A percentile compares a stretch with the other conserved stretches of the same genome.
These are phyloP conservation scores for Armadillidium nasatum DNA, from an alignment of 1,140 invertebrate genomes.

Conservation along the genomic window DNA sequence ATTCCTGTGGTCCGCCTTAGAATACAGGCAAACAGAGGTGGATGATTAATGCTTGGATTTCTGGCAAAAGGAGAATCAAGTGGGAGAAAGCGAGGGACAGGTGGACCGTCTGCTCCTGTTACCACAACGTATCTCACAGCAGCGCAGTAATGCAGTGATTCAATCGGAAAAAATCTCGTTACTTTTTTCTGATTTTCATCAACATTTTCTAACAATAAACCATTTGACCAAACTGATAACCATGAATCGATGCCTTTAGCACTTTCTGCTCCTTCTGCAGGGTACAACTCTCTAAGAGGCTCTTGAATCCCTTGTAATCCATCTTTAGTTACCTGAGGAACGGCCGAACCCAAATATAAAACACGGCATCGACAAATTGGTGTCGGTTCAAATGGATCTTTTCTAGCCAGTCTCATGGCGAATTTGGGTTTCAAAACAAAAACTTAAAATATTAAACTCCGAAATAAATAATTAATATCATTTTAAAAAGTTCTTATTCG, in stretches of 20 bases:
- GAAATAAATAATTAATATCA: not conserved
- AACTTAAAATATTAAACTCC: not conserved
- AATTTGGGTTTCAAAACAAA: not conserved
- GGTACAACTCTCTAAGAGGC: constrained; percentile 91
- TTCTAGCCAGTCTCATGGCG: constrained; percentile 41
- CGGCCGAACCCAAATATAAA: constrained; percentile 94
- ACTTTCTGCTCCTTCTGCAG: constrained; percentile 63
- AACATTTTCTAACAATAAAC: constrained; percentile 90
- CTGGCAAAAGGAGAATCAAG: constrained; percentile 92
- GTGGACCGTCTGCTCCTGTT: constrained; percentile 50
- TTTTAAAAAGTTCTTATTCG: not conserved
- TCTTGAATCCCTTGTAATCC: constrained; percentile 96
- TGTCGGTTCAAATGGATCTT: constrained; percentile 54
- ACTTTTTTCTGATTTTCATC: constrained; percentile 92
- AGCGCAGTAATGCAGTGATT: constrained; percentile 93
- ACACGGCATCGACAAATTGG: constrained; percentile 93
- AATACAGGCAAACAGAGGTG: constrained; percentile 95
- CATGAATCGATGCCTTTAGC: constrained; percentile 93
- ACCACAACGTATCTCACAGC: constrained; percentile 78
- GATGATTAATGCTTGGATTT: constrained; percentile 76
- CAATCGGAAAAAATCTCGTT: constrained; percentile 94
- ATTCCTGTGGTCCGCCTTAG: constrained; percentile 92
- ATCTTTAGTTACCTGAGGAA: constrained; percentile 95
- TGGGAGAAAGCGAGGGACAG: constrained; percentile 81
- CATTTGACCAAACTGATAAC: constrained; percentile 95